Conservation (phyloP, 1,140 invertebrate genomes). For the Adoxophyes honmai region DNA sequence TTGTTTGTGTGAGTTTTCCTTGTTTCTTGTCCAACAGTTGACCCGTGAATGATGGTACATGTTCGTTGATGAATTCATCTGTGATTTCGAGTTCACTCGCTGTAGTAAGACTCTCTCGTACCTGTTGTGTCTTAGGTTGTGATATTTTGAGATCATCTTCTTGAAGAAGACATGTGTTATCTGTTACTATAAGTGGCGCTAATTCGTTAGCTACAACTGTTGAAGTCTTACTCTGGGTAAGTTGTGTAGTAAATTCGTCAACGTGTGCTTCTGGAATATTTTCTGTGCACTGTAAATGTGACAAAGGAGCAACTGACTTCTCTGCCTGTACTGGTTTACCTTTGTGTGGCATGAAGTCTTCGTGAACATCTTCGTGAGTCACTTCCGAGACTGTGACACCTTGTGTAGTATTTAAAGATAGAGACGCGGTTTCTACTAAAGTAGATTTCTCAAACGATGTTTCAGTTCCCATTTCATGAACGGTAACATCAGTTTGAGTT, state of each 20-base stretch:
- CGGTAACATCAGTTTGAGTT: slow-evolving; percentile 39
- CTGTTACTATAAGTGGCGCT: slow-evolving; percentile 50
- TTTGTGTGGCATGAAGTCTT: slow-evolving; percentile 24
- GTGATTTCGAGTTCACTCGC: slow-evolving; percentile 43
- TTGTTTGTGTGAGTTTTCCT: slow-evolving; percentile 24
- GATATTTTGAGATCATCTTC: slow-evolving; percentile 41
- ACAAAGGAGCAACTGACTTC: slow-evolving; percentile 39
- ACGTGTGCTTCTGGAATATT: slow-evolving; percentile 40
- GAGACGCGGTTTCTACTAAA: slow-evolving; percentile 32
- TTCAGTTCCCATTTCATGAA: slow-evolving; percentile 46
- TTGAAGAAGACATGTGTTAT: slow-evolving; percentile 47
- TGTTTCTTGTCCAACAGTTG: slow-evolving; percentile 25
- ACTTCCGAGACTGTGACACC: slow-evolving; percentile 39
- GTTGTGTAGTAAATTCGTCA: slow-evolving; percentile 35
- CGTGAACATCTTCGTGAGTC: slow-evolving; percentile 30
- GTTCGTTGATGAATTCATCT: slow-evolving; percentile 43
- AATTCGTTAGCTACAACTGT: slow-evolving; percentile 32
- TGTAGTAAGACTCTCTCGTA: slow-evolving; percentile 30
- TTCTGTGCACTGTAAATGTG: slow-evolving; percentile 58
- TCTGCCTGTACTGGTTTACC: slow-evolving; percentile 35
- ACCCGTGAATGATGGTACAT: slow-evolving; percentile 27
- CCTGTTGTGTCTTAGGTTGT: slow-evolving; percentile 37
- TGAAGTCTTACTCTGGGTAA: slow-evolving; percentile 33
- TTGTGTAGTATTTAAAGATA: slow-evolving; percentile 39
- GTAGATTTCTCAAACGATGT: slow-evolving; percentile 29